Evolutionary conservation across 1,140 invertebrate species (phyloP), one percentile per base, ranked within the genome.

Genomic region (Phortica variegata): DNA sequence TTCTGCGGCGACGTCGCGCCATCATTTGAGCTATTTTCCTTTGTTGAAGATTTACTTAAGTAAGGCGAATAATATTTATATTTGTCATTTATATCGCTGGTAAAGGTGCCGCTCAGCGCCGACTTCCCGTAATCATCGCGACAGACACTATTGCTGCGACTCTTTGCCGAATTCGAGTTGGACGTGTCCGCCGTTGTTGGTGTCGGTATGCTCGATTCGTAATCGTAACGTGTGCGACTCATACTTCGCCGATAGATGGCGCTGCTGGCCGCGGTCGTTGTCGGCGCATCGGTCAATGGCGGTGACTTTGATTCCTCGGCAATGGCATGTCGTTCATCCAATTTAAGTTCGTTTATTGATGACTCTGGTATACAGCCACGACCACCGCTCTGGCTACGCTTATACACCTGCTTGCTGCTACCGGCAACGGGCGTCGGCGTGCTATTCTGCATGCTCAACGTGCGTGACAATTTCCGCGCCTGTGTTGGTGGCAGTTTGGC

Each of bases 401-500:
- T 74, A 43, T 76, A 76, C 2, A 58, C 39, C 46, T 65, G n/a
- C n/a, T n/a, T n/a, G n/a, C n/a, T n/a, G n/a, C n/a, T 68, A 0
- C 56, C 42, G 1, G 50, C 23, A 3, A 52, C 33, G 6, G 44
- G 47, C 23, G 26, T 49, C 17, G 49, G 53, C 4, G 58, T 37
- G 5, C 57, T 58, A 32, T 54, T 66, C 55, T 79, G 77, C 48
- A 83, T 80, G 52, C 82, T 84, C n/a, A 84, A 69, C 15, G 83
- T 85, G 59, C 83, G 78, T 34, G 83, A 81, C 31, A 85, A 68
- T 56, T 80, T 79, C 40, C 79, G 77, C 3, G 81, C 81, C 70
- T 84, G 83, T 45, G 80, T 81, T 5, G 83, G 81, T 19, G 83
- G 82, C 52, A 85, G 69, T 62, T 84, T 83, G 43, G 82, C 81